These are phyloP conservation scores for Halcyon chelicuti DNA, from an alignment of 2,797 vertebrate species.

Conservation along the genomic window DNA sequence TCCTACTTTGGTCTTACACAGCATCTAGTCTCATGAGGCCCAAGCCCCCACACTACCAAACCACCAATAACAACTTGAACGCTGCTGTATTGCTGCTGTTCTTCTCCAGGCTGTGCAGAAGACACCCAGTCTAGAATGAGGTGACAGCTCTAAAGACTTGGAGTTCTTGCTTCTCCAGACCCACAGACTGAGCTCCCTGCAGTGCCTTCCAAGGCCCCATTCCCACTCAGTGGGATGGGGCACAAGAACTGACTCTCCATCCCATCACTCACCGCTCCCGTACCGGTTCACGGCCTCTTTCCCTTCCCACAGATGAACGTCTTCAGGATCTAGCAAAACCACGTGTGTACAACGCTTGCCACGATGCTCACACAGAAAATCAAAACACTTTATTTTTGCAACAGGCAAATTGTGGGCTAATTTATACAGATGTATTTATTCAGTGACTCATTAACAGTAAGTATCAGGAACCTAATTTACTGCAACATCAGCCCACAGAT, in stretches of 20 bases:
- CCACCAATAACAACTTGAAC: background rate
- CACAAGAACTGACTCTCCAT: background rate
- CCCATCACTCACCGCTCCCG: fast-evolving
- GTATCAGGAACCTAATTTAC: constrained; percentile 70
- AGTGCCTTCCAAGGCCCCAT: fast-evolving
- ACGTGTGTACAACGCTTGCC: background rate
- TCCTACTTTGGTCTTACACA: constrained; percentile 30
- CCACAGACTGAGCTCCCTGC: fast-evolving
- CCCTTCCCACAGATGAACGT: background rate
- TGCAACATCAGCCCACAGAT: constrained; percentile 74
- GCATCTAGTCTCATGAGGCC: background rate
- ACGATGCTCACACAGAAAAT: constrained; percentile 63
- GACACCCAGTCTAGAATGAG: background rate
- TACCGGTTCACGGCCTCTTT: fast-evolving
- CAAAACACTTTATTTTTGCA: constrained; percentile 63
- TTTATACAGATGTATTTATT: constrained; percentile 75
- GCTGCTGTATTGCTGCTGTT: background rate
- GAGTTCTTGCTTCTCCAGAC: background rate
- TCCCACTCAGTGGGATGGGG: background rate
- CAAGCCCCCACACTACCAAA: fast-evolving
- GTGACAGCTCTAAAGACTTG: background rate
- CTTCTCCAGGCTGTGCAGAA: background rate
- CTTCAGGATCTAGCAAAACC: background rate
- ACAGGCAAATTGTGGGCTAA: constrained; percentile 66
- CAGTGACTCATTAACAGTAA: constrained; percentile 72